Evolutionary conservation across 1,140 invertebrate species (phyloP), one percentile per base, ranked within the genome.

Genomic region (Pachyrhynchus sulphureomaculatus): DNA sequence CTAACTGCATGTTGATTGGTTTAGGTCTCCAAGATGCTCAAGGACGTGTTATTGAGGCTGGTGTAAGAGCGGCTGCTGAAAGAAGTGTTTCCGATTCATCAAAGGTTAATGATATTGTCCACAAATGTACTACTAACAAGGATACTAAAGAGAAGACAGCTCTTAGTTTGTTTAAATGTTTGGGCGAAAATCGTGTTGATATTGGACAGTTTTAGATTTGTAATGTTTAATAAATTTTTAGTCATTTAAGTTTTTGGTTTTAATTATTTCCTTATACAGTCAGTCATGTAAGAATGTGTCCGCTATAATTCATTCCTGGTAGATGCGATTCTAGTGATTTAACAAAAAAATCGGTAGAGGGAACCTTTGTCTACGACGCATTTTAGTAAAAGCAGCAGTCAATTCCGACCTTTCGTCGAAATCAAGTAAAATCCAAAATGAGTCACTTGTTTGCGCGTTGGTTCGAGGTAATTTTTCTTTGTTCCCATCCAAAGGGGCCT

Each of bases 171-270:
- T 63, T 63, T 21, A 41, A 8, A 21, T 63, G 60, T 23, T 29
- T 63, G 1, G 42, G 45, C 20, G 37, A 63, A 34, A 49, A 63
- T 24, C 4, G 18, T 13, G 21, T 63, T 47, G 29, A 61, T 45
- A 61, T 61, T 47, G 58, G 58, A 36, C 58, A 61, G 23, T 36
- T 61, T 23, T 49, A 59, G 36, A n/a, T 8, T 52, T 29, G 13
- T 5, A 13, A 5, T 5, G 39, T 41, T 5, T 41, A 15, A 6
- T 41, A 41, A 41, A 15, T 5, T 6, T 32, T 5, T 32, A 32
- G 5, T 5, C 29, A 32, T n/a, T n/a, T n/a, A 42, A 12, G 17
- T 9, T n/a, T 18, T 9, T 42, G 17, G 10, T 13, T 13, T n/a
- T 17, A 42, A 9, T 42, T 42, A 9, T 18, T 9, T n/a, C 9